phyloP scores from a whole-genome alignment of 2,113 vertebrate genomes.

The Eurystomus gularis region DNA sequence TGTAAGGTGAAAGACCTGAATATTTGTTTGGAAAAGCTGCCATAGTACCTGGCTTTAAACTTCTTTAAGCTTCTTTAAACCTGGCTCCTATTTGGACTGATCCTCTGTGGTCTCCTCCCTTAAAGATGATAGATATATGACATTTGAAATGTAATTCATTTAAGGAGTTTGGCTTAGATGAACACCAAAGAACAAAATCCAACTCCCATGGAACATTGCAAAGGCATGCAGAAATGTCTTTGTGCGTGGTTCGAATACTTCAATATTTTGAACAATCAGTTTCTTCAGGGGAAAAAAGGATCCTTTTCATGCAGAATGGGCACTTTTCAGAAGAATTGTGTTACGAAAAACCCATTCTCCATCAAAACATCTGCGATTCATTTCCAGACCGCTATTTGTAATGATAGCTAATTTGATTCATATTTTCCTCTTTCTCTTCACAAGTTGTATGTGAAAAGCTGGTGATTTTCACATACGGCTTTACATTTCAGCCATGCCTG shows the following conservation, averaged over 20 bases:
- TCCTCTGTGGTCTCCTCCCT: conserved; percentile 45
- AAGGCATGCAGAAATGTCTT: conserved; percentile 53
- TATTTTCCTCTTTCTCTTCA: conserved; percentile 55
- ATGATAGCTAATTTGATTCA: conserved; percentile 67
- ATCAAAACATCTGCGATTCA: conserved; percentile 53
- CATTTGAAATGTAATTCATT: conserved; percentile 39
- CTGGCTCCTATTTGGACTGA: conserved; percentile 45
- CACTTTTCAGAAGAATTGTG: conserved; percentile 50
- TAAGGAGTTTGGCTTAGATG: conserved; percentile 46
- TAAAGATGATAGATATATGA: conserved; percentile 51
- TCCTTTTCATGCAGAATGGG: conserved; percentile 50
- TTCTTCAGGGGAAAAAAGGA: conserved; percentile 34
- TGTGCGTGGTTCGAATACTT: conserved; percentile 55
- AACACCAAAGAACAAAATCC: conserved; percentile 34
- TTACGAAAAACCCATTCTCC: conserved; percentile 27
- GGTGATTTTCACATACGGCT: conserved; percentile 37
- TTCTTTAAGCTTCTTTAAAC: conserved; percentile 31
- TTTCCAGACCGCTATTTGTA: conserved; percentile 56
- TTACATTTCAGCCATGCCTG: conserved; percentile 36
- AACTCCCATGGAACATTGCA: conserved; percentile 34
- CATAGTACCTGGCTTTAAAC: conserved; percentile 4
- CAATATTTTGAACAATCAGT: conserved; percentile 54
- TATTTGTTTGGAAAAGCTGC: conserved; percentile 35
- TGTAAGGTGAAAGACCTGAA: neutral
- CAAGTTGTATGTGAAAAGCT: conserved; percentile 37